phyloP scores from a whole-genome alignment of 2,888 invertebrate genomes.

The Ceramica pisi region DNA sequence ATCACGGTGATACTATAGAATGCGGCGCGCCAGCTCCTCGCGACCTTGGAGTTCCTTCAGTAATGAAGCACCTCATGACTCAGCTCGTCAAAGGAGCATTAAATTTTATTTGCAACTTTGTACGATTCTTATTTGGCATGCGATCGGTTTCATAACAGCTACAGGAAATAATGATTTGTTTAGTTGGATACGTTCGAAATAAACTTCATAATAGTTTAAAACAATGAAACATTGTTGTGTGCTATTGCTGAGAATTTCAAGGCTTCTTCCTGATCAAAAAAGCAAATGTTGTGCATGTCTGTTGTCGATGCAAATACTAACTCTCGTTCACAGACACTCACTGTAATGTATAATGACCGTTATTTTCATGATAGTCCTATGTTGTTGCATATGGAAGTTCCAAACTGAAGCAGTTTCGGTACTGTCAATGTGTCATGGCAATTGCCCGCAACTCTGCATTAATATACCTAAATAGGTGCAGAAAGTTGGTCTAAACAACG shows the following conservation, averaged over 20 bases:
- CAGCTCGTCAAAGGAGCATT: conserved; percentile 54
- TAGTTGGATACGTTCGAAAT: conserved; percentile 58
- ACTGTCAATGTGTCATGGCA: too few species aligned
- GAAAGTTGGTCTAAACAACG: not conserved
- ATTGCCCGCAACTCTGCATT: too few species aligned
- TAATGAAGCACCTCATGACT: conserved; percentile 51
- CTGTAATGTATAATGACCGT: too few species aligned
- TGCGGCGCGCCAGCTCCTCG: conserved; percentile 66
- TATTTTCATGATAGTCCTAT: not conserved
- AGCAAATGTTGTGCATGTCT: conserved; percentile 27
- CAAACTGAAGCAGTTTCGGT: too few species aligned
- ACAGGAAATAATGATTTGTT: conserved; percentile 66
- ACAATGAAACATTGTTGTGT: conserved; percentile 59
- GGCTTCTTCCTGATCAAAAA: conserved; percentile 25
- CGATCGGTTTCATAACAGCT: conserved; percentile 59
- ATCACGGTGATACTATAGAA: conserved; percentile 46
- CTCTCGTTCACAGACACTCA: too few species aligned
- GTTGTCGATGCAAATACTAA: conserved; percentile 1
- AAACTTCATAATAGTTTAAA: conserved; percentile 63
- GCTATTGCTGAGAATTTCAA: conserved; percentile 27
- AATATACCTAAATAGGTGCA: too few species aligned
- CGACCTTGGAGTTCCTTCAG: conserved; percentile 69
- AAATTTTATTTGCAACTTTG: conserved; percentile 66
- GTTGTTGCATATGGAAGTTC: not conserved
- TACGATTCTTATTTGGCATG: conserved; percentile 54